Evolutionary conservation across 2,797 vertebrate genomes (phyloP).

Genomic region (Phrynocephalus vlangalii): DNA sequence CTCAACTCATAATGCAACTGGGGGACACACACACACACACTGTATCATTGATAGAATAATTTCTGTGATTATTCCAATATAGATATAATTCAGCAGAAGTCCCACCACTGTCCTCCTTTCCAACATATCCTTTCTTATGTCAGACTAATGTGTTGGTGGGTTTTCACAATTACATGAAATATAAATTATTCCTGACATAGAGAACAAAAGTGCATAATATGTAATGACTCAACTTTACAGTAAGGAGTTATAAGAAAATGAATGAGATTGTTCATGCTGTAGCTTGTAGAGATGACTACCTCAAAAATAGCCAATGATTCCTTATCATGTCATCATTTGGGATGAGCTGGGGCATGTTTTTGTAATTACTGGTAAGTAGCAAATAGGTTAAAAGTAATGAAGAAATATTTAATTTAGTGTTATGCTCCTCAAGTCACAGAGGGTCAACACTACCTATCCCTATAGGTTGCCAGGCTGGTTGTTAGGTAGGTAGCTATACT

Average conservation of each 20-base stretch:
- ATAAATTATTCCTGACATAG: not conserved
- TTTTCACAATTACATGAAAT: not conserved
- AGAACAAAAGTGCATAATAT: not conserved
- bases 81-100: not conserved
- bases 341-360: not conserved
- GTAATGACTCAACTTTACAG: not conserved
- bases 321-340: not conserved
- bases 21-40: too few species aligned
- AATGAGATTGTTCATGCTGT: not conserved
- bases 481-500: too few species aligned
- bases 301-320: not conserved
- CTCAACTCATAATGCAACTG: too few species aligned
- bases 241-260: not conserved
- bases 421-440: not conserved
- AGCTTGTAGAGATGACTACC: not conserved
- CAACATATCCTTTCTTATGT: not conserved
- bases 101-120: too few species aligned
- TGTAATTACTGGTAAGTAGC: conserved; percentile 7
- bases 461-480: not conserved
- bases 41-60: not conserved
- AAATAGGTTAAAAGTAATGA: conserved; percentile 8
- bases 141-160: not conserved
- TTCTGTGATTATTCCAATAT: not conserved
- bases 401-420: conserved; percentile 43
- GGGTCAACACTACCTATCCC: not conserved